phyloP scores from a whole-genome alignment of 2,888 invertebrate genomes.

The Heteromyza rotundicornis region DNA sequence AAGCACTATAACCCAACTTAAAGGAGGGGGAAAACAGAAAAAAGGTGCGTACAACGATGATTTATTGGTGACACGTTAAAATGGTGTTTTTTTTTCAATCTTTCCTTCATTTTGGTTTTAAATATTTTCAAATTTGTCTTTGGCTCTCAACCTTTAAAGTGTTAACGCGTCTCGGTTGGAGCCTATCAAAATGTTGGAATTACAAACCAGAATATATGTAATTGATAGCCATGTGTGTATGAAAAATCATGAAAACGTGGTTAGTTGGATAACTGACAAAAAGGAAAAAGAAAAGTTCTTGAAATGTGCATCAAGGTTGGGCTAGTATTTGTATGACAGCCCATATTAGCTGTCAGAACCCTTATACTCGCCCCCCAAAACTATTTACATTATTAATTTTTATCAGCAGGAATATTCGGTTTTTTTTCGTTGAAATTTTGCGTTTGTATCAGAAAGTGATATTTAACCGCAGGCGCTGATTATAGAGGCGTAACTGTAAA shows the following conservation, averaged over 20 bases:
- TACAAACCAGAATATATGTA: background rate
- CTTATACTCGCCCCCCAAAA: background rate
- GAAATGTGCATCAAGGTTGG: background rate
- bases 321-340: conserved; percentile 2
- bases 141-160: no score
- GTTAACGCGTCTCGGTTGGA: background rate
- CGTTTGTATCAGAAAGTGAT: no score
- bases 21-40: background rate
- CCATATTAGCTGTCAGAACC: conserved; percentile 4
- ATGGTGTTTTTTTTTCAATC: background rate
- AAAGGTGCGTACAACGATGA: conserved; percentile 11
- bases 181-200: conserved; percentile 5
- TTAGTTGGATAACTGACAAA: background rate
- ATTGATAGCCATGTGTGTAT: conserved; percentile 1
- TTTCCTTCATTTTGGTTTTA: no score
- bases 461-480: no score
- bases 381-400: no score
- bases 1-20: background rate
- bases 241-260: background rate
- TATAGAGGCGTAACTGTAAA: conserved; percentile 16
- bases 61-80: conserved; percentile 13
- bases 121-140: no score
- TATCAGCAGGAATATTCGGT: no score
- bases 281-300: background rate
- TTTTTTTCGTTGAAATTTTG: no score